Evolutionary conservation across 2,797 vertebrate genomes (phyloP).

Genomic region (Crenichthys baileyi): DNA sequence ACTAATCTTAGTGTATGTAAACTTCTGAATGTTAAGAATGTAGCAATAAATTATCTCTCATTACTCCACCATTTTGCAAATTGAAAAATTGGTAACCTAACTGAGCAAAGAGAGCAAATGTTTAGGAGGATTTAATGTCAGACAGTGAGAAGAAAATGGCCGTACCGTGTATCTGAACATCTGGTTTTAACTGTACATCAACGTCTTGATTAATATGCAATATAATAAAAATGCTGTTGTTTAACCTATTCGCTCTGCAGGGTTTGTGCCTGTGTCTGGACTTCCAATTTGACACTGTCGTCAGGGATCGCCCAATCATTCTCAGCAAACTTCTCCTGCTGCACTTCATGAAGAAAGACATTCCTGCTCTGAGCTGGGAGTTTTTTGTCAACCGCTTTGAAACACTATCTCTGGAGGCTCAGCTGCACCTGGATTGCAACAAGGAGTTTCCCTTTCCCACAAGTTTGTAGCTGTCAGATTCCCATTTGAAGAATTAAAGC

Average conservation of each 20-base stretch:
- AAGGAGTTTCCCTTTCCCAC: conserved; percentile 99
- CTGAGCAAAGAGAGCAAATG: too few relatives aligned
- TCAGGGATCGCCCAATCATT: conserved; percentile 95
- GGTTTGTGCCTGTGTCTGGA: conserved; percentile 96
- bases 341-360: conserved; percentile 94
- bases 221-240: neutral
- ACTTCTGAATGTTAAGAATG: too few relatives aligned
- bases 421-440: conserved; percentile 98
- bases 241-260: conserved; percentile 70
- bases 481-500: conserved; percentile 18
- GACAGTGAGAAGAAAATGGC: too few relatives aligned
- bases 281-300: conserved; percentile 99
- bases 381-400: conserved; percentile 99
- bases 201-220: too few relatives aligned
- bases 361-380: conserved; percentile 98
- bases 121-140: too few relatives aligned
- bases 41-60: too few relatives aligned
- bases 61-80: too few relatives aligned
- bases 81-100: too few relatives aligned
- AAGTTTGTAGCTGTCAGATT: conserved; percentile 80
- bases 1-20: too few relatives aligned
- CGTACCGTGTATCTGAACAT: too few relatives aligned
- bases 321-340: conserved; percentile 96
- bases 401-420: conserved; percentile 95
- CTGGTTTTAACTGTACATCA: too few relatives aligned